Conservation (phyloP, 2,113 vertebrate genomes). For the Anoplopoma fimbria region DNA sequence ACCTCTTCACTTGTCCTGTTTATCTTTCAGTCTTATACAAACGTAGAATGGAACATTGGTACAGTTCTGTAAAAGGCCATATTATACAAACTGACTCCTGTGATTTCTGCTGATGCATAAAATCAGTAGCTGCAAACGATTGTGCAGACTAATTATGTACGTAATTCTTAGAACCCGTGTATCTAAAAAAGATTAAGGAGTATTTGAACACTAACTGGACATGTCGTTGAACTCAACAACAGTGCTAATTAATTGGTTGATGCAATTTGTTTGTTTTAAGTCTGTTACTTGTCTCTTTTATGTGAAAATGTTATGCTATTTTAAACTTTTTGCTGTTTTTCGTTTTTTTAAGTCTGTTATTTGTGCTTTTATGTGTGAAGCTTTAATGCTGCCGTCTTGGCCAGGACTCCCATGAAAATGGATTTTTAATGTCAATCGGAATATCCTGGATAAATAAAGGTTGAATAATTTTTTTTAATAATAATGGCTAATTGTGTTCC, state of each 20-base stretch:
- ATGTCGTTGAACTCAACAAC: neutral
- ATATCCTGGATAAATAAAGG: no score
- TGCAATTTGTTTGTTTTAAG: neutral
- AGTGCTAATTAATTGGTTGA: neutral
- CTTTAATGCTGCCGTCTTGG: no score
- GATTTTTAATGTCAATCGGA: no score
- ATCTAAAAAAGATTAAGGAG: neutral
- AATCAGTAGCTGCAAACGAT: no score
- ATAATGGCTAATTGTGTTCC: neutral
- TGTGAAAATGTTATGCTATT: neutral
- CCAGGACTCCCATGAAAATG: no score
- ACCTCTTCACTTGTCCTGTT: neutral
- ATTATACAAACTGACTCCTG: no score
- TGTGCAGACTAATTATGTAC: no score
- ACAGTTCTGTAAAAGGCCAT: no score
- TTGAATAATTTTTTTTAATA: neutral
- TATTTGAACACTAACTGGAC: neutral
- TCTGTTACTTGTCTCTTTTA: neutral
- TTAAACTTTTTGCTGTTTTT: neutral
- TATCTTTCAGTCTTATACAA: neutral
- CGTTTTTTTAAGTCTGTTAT: no score
- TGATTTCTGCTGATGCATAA: no score
- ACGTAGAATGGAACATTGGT: no score
- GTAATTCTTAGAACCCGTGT: neutral
- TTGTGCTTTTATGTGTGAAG: no score